Percentiles rank a stretch among this genome's conserved stretches.
Conservation (phyloP, 2,113 vertebrate genomes). For the Alethe castanea region DNA sequence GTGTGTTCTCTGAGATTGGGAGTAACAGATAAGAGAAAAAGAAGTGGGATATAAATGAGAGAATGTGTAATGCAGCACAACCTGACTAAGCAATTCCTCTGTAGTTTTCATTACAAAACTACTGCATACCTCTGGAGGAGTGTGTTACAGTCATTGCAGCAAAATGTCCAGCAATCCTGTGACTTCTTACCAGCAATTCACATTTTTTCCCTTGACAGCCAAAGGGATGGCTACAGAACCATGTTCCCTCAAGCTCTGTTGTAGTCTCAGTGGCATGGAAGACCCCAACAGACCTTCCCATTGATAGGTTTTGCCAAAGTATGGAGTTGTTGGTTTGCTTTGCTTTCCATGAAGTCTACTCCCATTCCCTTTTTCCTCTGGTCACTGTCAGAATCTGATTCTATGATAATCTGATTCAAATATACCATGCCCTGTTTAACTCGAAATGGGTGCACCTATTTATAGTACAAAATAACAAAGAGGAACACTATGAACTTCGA, state of each 20-base stretch:
- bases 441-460: not conserved
- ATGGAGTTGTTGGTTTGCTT: not conserved
- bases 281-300: not conserved
- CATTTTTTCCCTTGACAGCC: not conserved
- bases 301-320: not conserved
- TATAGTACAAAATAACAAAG: not conserved
- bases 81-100: not conserved
- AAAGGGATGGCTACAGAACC: not conserved
- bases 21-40: not conserved
- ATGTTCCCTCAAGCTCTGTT: not conserved
- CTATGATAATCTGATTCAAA: not conserved
- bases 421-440: not conserved
- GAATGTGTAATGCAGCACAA: not conserved
- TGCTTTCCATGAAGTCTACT: not conserved
- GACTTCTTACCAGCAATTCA: not conserved
- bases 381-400: not conserved
- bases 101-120: not conserved
- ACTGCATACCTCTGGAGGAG: not conserved
- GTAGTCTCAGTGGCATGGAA: not conserved
- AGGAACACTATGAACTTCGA: not conserved
- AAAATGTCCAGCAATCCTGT: rapidly evolving
- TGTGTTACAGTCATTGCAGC: not conserved
- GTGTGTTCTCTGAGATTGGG: not conserved
- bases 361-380: not conserved
- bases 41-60: not conserved